A percentile compares a stretch with the other conserved stretches of the same genome.
Conservation (phyloP, 1,140 invertebrate genomes). For the Holcopasites calliopsidis region DNA sequence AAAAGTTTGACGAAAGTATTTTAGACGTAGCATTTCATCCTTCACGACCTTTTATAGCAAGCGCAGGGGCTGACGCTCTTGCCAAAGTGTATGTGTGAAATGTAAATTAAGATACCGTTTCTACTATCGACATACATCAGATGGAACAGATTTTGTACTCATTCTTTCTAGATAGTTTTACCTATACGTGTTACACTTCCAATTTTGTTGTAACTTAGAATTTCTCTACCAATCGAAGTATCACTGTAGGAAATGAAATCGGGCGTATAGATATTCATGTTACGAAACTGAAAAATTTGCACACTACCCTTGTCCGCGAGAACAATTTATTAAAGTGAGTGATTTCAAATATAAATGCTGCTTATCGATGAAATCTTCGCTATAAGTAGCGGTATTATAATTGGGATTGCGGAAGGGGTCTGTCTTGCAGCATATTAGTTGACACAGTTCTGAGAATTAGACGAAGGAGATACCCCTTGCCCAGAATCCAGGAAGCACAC, state of each 20-base stretch:
- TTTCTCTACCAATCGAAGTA: slow-evolving; percentile 52
- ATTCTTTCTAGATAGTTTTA: slow-evolving; percentile 75
- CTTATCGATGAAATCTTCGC: slow-evolving; percentile 56
- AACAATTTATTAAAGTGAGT: slow-evolving; percentile 49
- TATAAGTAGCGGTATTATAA: slow-evolving; percentile 52
- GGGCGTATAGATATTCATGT: slow-evolving; percentile 42
- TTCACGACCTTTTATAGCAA: slow-evolving; percentile 98
- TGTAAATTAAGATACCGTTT: slow-evolving; percentile 58
- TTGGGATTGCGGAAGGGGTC: slow-evolving; percentile 62
- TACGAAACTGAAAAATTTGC: slow-evolving; percentile 50
- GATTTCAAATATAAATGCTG: slow-evolving; percentile 58
- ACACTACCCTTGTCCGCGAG: slow-evolving; percentile 56
- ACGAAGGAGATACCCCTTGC: slow-evolving; percentile 62
- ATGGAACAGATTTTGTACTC: slow-evolving; percentile 74
- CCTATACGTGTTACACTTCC: slow-evolving; percentile 73
- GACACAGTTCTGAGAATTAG: slow-evolving; percentile 62
- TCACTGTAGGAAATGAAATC: slow-evolving; percentile 57
- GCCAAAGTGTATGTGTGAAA: slow-evolving; percentile 97
- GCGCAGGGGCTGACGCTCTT: slow-evolving; percentile 98
- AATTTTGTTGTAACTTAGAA: slow-evolving; percentile 64
- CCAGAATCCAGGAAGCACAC: slow-evolving; percentile 74
- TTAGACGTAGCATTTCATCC: slow-evolving; percentile 99
- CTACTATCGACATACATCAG: slow-evolving; percentile 60
- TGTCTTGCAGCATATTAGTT: slow-evolving; percentile 64
- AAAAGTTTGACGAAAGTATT: slow-evolving; percentile 99